phyloP scores from a whole-genome alignment of 1,140 invertebrate species.

The Helicoverpa armigera region DNA sequence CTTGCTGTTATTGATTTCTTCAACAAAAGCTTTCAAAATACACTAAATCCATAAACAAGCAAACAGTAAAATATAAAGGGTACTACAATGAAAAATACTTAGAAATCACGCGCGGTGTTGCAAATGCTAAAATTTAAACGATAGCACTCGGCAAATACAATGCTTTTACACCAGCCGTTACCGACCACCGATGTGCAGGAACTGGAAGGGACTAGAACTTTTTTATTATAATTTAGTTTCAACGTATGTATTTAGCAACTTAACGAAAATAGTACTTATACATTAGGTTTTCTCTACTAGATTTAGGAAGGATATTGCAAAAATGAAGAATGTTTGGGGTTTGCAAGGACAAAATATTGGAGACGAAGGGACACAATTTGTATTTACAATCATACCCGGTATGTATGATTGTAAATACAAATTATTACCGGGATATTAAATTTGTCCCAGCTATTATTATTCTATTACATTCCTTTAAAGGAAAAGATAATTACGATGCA shows the following conservation, averaged over 20 bases:
- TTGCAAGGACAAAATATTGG: too few relatives aligned
- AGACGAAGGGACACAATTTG: too few relatives aligned
- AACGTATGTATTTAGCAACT: neutral
- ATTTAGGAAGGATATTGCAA: too few relatives aligned
- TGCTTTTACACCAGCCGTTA: conserved; percentile 26
- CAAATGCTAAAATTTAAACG: conserved; percentile 26
- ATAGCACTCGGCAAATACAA: conserved; percentile 19
- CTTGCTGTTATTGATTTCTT: neutral
- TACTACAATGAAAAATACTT: conserved; percentile 5
- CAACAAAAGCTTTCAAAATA: neutral
- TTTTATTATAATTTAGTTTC: neutral
- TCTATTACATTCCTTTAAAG: too few relatives aligned
- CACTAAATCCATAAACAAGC: neutral
- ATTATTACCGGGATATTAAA: too few relatives aligned
- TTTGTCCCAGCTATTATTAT: too few relatives aligned
- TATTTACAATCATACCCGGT: too few relatives aligned
- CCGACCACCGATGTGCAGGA: neutral
- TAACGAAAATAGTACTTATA: too few relatives aligned
- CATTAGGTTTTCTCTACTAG: too few relatives aligned
- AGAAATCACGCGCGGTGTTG: conserved; percentile 3
- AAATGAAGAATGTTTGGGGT: too few relatives aligned
- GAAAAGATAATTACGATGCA: too few relatives aligned
- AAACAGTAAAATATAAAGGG: neutral
- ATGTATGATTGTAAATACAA: too few relatives aligned
- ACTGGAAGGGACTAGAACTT: neutral